These are phyloP conservation scores for Asteroscopus sphinx DNA, from an alignment of 2,888 invertebrate genomes.

Conservation along the genomic window DNA sequence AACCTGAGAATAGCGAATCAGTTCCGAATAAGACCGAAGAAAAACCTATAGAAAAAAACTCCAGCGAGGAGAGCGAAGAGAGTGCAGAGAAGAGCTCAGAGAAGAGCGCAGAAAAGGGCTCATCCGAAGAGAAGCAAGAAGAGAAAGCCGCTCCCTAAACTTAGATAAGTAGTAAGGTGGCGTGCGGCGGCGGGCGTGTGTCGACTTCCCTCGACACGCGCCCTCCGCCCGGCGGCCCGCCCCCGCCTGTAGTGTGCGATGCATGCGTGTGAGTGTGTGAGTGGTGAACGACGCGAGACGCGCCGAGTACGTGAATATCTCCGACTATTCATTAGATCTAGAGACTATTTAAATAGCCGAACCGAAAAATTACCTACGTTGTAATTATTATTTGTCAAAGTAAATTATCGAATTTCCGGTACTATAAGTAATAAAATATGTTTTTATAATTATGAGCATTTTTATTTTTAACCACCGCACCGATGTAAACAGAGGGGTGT, in stretches of 20 bases:
- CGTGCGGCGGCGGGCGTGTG: constrained; percentile 84
- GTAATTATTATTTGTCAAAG: constrained; percentile 86
- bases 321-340: constrained; percentile 82
- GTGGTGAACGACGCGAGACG: constrained; percentile 58
- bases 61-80: constrained; percentile 72
- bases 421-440: constrained; percentile 87
- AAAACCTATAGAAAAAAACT: constrained; percentile 55
- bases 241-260: constrained; percentile 56
- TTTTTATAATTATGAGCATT: constrained; percentile 72
- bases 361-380: constrained; percentile 83
- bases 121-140: constrained; percentile 59
- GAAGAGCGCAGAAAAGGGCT: constrained; percentile 58
- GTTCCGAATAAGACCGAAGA: constrained; percentile 14
- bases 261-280: constrained; percentile 67
- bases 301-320: constrained; percentile 66
- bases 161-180: constrained; percentile 73
- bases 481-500: no score
- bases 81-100: constrained; percentile 63
- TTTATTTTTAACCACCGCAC: no score
- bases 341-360: constrained; percentile 87
- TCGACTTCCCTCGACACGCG: constrained; percentile 88
- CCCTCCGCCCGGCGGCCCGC: constrained; percentile 73
- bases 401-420: constrained; percentile 89
- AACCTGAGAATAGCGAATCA: constrained; percentile 21
- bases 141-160: constrained; percentile 61